A percentile compares a stretch with the other conserved stretches of the same genome.
Evolutionary conservation across 2,797 vertebrate genomes (phyloP).

Genomic region (Acestrorhynchus altus): DNA sequence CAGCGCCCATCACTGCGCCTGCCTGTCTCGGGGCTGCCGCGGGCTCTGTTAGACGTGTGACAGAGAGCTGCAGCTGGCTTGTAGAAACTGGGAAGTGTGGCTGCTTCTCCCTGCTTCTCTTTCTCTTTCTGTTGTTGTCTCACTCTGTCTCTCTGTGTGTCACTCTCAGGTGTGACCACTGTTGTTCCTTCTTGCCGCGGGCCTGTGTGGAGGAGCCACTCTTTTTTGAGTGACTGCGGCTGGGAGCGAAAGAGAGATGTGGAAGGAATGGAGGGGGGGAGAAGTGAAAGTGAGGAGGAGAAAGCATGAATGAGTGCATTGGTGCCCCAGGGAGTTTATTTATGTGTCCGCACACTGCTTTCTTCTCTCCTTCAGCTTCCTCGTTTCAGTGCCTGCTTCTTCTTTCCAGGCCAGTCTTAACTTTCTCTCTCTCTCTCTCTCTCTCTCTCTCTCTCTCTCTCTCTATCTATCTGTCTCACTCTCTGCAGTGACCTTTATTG

Average conservation of each 20-base stretch:
- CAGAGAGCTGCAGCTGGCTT: conserved; percentile 51
- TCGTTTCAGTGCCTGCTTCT: conserved; percentile 39
- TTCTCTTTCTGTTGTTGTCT: conserved; percentile 1
- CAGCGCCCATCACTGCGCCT: conserved; percentile 70
- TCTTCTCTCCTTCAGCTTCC: conserved; percentile 20
- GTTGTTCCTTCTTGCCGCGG: conserved; percentile 31
- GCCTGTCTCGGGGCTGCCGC: conserved; percentile 59
- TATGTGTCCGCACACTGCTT: conserved; percentile 13
- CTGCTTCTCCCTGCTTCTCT: conserved; percentile 11
- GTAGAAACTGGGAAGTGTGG: conserved; percentile 50
- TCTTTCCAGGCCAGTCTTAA: conserved; percentile 25
- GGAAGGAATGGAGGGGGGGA: conserved; percentile 18
- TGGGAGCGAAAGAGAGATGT: conserved; percentile 44
- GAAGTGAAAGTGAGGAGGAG: conserved; percentile 44
- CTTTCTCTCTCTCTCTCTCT: conserved; percentile 11
- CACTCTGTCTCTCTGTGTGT: conserved; percentile 23
- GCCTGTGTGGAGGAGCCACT: conserved; percentile 16
- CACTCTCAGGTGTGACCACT: conserved; percentile 52
- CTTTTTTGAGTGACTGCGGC: conserved; percentile 50
- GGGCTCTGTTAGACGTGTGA: conserved; percentile 38
- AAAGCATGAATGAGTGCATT: conserved; percentile 31
- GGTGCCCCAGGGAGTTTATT: conserved; percentile 24
- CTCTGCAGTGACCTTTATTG: neutral
- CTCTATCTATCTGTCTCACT: neutral
- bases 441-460: neutral